Base-by-base conservation (phyloP, 2,888 invertebrate species). In the Baronia brevicornis region DNA sequence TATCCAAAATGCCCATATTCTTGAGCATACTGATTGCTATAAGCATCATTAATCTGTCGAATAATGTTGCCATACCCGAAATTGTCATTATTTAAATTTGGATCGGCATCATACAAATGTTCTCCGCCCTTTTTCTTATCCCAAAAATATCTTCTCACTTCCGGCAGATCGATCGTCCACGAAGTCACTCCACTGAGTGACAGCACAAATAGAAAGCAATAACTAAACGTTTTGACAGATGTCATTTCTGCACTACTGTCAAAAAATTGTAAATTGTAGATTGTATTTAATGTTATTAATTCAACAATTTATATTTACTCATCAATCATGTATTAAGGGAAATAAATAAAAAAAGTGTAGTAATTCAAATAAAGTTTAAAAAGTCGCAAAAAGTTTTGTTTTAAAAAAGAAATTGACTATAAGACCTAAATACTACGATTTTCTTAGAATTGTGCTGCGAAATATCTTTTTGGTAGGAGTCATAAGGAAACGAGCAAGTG, bases 81-180 rank as follows among this genome's bases (percentile, higher is more conserved):
- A n/a, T n/a, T n/a, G n/a, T n/a, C n/a, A n/a, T n/a, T n/a, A n/a
- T n/a, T n/a, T n/a, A n/a, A n/a, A n/a, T n/a, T n/a, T n/a, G n/a
- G n/a, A n/a, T n/a, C n/a, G 36, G 43, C 29, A 28, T 46, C 23
- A 25, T 37, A 14, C 18, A 40, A 14, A 6, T 27, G 12, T 31
- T 31, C 13, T 41, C 37, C 1, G 36, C 29, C 4, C 20, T n/a
- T 55, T 54, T 26, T 59, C 50, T 40, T 58, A 22, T 65, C 59
- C 8, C 70, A 67, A 33, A 60, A 54, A 39, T 55, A 60, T 28
- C 60, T 65, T 15, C 74, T 52, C 27, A 69, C 65, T 54, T 71
- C 70, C 20, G 66, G 64, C 36, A 78, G 47, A 46, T 80, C 75
- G 10, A 78, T 60, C 1, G 77, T 78, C 79, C 79, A 80, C n/a